Percentiles rank a stretch among this genome's conserved stretches.
These are phyloP conservation scores for Acrobasis suavella DNA, from an alignment of 2,888 invertebrate genomes.

Conservation along the genomic window DNA sequence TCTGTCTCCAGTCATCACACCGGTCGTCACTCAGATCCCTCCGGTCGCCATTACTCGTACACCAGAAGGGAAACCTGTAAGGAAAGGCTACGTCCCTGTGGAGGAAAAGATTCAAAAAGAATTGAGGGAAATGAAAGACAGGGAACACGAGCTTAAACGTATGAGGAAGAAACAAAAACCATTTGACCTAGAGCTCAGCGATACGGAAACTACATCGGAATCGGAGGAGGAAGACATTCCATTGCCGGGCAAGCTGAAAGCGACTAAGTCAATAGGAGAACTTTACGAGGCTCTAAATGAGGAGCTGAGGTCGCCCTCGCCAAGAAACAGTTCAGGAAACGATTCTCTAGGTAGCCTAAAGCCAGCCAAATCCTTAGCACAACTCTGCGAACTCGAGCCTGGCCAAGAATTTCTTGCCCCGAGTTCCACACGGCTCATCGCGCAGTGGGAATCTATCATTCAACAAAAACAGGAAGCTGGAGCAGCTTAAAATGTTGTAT, in stretches of 20 bases:
- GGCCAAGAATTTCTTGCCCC: constrained; percentile 85
- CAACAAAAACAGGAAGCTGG: constrained; percentile 84
- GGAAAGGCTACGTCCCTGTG: constrained; percentile 91
- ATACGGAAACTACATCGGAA: constrained; percentile 81
- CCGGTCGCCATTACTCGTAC: constrained; percentile 79
- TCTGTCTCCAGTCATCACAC: constrained; percentile 53
- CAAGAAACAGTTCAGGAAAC: constrained; percentile 69
- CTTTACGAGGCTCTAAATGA: constrained; percentile 83
- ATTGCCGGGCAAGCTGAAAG: constrained; percentile 83
- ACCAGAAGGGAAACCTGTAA: constrained; percentile 84
- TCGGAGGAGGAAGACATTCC: constrained; percentile 84
- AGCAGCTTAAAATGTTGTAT: constrained; percentile 59
- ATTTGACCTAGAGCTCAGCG: constrained; percentile 84
- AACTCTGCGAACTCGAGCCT: constrained; percentile 85
- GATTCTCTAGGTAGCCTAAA: constrained; percentile 80
- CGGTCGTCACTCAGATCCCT: constrained; percentile 39
- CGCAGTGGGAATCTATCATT: constrained; percentile 91
- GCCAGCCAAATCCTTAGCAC: constrained; percentile 86
- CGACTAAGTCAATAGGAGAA: constrained; percentile 86
- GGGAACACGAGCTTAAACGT: constrained; percentile 90
- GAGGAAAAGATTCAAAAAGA: constrained; percentile 95
- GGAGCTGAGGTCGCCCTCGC: constrained; percentile 73
- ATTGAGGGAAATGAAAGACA: constrained; percentile 90
- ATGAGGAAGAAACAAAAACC: constrained; percentile 84
- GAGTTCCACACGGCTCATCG: constrained; percentile 87